Evolutionary conservation across 2,797 vertebrate species (phyloP), one percentile per base, ranked within the genome.

Genomic region (Trachops cirrhosus): DNA sequence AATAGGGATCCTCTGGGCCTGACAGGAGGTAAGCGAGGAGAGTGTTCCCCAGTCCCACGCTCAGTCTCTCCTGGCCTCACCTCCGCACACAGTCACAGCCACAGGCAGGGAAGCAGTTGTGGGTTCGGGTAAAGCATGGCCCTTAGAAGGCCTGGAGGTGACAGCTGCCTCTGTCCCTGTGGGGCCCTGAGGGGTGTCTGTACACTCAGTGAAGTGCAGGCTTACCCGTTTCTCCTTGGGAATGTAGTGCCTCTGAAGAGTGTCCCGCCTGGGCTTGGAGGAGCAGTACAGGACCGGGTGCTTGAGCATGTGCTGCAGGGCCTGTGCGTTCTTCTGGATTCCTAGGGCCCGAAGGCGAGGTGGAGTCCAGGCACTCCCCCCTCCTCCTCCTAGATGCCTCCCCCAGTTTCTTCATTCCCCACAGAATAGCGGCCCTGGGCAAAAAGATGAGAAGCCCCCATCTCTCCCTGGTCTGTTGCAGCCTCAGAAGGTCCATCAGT

Each of bases 311-410:
- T 98, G 93, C 91, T 98, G 98, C 97, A 99, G 98, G 21, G 98
- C 99, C 96, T 97, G 98, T 22, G 99, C 96, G 0, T 99, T 99
- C 86, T 99, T 98, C 96, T 99, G 99, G 93, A 99, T 99, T 97
- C 99, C 99, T 99, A 97, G 37, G 87, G 14, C 7, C 19, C 14
- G 82, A 80, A n/a, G 62, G 67, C 71, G 68, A 77, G 0, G 0
- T 3, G 15, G 19, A 78, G 37, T 75, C 86, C 68, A 41, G 62
- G n/a, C 29, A 34, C 22, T 26, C 1, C 1, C 37, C 46, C 21
- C 12, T 57, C 32, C 83, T 37, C 14, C 39, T 24, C 71, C 86
- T n/a, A 15, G 41, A 41, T 34, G 48, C 39, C n/a, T 50, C 87
- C 32, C n/a, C 24, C 32, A 12, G 46, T 19, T 52, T n/a, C 68